phyloP scores from a whole-genome alignment of 2,888 invertebrate species.

The Diachrysia chrysitis region DNA sequence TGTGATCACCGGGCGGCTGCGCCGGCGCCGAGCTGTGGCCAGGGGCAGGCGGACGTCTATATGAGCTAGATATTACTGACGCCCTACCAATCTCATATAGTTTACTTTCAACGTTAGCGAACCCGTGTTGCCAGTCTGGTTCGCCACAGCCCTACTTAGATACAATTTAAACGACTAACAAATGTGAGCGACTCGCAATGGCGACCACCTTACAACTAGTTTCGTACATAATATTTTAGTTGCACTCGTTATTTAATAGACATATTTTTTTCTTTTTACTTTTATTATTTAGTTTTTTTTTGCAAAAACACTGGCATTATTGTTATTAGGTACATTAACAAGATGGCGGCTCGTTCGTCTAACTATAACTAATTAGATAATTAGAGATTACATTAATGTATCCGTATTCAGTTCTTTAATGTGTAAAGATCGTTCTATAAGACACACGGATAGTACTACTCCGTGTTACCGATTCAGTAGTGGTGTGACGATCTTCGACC shows the following conservation, averaged over 20 bases:
- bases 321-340: constrained; percentile 49
- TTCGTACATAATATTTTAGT: constrained; percentile 74
- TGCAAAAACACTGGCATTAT: constrained; percentile 58
- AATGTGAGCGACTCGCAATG: constrained; percentile 53
- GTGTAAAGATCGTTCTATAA: not conserved
- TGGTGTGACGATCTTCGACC: not conserved
- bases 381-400: constrained; percentile 40
- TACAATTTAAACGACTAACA: constrained; percentile 45
- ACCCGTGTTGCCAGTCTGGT: not conserved
- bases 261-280: constrained; percentile 61
- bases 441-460: not conserved
- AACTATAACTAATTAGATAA: constrained; percentile 37
- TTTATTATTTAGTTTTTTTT: constrained; percentile 61
- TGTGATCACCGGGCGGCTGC: constrained; percentile 6
- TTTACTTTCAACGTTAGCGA: not conserved
- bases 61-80: not conserved
- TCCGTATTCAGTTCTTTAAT: constrained; percentile 21
- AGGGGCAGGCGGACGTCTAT: not conserved
- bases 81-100: not conserved
- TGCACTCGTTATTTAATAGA: constrained; percentile 73
- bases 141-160: constrained; percentile 19
- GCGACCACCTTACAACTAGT: constrained; percentile 49
- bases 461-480: not conserved
- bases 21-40: too few species aligned
- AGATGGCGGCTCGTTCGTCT: constrained; percentile 48